These are phyloP conservation scores for Thaleichthys pacificus DNA, from an alignment of 2,797 vertebrate genomes.

Conservation along the genomic window DNA sequence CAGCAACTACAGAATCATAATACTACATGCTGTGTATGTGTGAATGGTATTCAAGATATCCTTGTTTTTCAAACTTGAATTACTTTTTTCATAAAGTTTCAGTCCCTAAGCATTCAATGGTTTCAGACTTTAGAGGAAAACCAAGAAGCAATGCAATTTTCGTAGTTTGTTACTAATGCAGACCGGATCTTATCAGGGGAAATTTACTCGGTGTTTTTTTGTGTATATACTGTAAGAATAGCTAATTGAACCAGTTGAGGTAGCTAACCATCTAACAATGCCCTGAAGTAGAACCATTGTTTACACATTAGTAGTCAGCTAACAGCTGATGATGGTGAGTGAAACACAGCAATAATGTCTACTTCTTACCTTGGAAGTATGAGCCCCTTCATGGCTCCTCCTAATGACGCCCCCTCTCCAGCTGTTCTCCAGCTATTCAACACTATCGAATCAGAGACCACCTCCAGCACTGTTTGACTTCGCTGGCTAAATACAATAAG, in stretches of 20 bases:
- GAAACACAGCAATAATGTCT: constrained; percentile 18
- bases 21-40: not conserved
- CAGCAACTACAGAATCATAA: not conserved
- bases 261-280: constrained; percentile 2
- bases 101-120: not conserved
- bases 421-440: constrained; percentile 32
- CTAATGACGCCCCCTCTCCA: constrained; percentile 24
- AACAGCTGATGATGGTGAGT: constrained; percentile 6
- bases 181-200: constrained; percentile 11
- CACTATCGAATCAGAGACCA: constrained; percentile 36
- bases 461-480: constrained; percentile 44
- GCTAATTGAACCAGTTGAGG: constrained; percentile 11
- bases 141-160: not conserved
- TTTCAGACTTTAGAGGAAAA: constrained; percentile 2
- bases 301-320: not conserved
- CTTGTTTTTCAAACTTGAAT: constrained; percentile 1
- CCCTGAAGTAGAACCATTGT: constrained; percentile 1
- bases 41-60: not conserved
- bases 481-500: constrained; percentile 37
- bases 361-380: constrained; percentile 7
- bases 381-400: constrained; percentile 16
- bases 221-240: not conserved
- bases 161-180: not conserved
- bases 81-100: not conserved
- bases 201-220: not conserved